A percentile compares a stretch with the other conserved stretches of the same genome.
These are phyloP conservation scores for Cyanoramphus novaezelandiae DNA, from an alignment of 2,113 vertebrate species.

Conservation along the genomic window DNA sequence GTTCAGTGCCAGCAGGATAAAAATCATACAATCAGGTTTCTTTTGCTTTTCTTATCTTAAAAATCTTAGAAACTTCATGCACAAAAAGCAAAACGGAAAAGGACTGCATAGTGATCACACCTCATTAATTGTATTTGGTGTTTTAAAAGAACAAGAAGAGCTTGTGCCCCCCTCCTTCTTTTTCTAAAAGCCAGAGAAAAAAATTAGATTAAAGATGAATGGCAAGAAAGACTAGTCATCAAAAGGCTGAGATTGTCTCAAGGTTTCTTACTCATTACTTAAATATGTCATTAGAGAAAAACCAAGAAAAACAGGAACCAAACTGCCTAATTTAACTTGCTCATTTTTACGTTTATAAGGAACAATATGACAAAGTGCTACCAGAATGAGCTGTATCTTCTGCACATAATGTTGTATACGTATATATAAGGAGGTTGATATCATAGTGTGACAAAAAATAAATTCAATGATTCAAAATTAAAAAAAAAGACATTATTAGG, in stretches of 20 bases:
- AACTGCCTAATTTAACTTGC: not conserved
- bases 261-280: not conserved
- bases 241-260: not conserved
- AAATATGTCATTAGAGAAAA: not conserved
- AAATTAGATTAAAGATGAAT: not conserved
- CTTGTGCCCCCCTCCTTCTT: rapidly evolving
- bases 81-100: not conserved
- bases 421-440: not conserved
- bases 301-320: not conserved
- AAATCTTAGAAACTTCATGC: not conserved
- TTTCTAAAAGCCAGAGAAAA: not conserved
- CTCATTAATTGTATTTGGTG: not conserved
- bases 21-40: not conserved
- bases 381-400: not conserved
- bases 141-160: not conserved
- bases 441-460: not conserved
- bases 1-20: not conserved
- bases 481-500: not conserved
- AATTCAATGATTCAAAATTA: not conserved
- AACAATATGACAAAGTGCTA: not conserved
- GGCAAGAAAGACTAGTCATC: not conserved
- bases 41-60: not conserved
- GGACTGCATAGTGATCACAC: not conserved
- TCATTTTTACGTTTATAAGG: not conserved
- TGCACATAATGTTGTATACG: not conserved